Percentiles rank a stretch among this genome's conserved stretches.
Evolutionary conservation across 2,888 invertebrate genomes (phyloP).

Genomic region (Ligdia adustata): DNA sequence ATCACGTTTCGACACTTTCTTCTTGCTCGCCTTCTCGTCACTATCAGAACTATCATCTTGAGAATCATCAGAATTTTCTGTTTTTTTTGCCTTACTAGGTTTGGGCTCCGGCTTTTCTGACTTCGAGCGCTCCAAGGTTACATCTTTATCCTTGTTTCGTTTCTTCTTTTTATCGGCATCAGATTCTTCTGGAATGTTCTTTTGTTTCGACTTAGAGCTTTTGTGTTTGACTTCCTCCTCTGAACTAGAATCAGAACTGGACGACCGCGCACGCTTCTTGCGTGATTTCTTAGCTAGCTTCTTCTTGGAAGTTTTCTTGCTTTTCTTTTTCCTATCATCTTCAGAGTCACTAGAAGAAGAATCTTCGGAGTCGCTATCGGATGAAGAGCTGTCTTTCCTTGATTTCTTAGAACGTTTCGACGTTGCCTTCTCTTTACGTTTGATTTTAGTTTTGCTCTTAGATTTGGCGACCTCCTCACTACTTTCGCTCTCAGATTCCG

Average conservation of each 20-base stretch:
- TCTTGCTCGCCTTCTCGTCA: conserved; percentile 81
- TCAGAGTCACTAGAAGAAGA: conserved; percentile 80
- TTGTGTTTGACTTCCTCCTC: conserved; percentile 80
- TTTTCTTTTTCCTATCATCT: conserved; percentile 79
- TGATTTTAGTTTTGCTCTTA: conserved; percentile 72
- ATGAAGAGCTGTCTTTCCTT: conserved; percentile 76
- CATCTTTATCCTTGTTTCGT: conserved; percentile 72
- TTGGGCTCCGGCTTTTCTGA: conserved; percentile 67
- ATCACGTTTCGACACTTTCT: conserved; percentile 75
- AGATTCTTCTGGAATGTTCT: conserved; percentile 77
- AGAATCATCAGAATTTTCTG: conserved; percentile 71
- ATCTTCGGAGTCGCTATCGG: conserved; percentile 79
- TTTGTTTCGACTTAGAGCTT: conserved; percentile 73
- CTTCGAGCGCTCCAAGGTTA: conserved; percentile 61
- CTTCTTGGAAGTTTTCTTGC: conserved; percentile 75
- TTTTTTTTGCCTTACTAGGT: conserved; percentile 65
- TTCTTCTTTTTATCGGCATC: conserved; percentile 76
- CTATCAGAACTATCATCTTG: conserved; percentile 75
- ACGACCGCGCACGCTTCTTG: conserved; percentile 75
- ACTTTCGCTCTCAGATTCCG: conserved; percentile 76
- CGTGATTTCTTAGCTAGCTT: conserved; percentile 74
- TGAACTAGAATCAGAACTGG: conserved; percentile 79
- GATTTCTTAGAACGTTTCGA: conserved; percentile 82
- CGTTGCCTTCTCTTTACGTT: conserved; percentile 82
- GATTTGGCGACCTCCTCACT: conserved; percentile 71